These are phyloP conservation scores for Notodonta ziczac DNA, from an alignment of 2,888 invertebrate species.

Conservation along the genomic window DNA sequence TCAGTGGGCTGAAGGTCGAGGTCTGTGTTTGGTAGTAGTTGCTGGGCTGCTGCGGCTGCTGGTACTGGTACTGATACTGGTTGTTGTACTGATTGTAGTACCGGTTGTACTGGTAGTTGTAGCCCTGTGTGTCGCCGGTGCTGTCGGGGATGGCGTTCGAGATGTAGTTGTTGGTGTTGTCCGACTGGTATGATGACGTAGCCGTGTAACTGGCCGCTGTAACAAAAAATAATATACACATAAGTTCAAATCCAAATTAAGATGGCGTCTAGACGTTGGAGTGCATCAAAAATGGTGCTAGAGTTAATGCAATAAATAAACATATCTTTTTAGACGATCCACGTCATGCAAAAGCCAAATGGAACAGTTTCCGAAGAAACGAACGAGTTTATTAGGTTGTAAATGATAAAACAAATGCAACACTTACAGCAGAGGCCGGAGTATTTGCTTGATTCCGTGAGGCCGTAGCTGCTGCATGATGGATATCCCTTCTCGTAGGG, in stretches of 20 bases:
- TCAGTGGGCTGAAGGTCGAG: slow-evolving; percentile 74
- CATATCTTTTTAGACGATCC: slow-evolving; percentile 9
- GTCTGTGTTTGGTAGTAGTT: slow-evolving; percentile 63
- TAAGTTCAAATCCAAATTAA: slow-evolving; percentile 22
- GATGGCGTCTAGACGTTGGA: not conserved
- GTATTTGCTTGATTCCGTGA: slow-evolving; percentile 89
- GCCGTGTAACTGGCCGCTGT: slow-evolving; percentile 73
- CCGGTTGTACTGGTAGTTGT: slow-evolving; percentile 71
- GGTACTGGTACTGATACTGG: slow-evolving; percentile 68
- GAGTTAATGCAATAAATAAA: slow-evolving; percentile 17
- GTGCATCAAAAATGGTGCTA: slow-evolving; percentile 1
- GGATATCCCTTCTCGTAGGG: slow-evolving; percentile 91
- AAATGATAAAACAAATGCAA: slow-evolving; percentile 22
- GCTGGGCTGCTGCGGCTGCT: slow-evolving; percentile 46
- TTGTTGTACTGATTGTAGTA: slow-evolving; percentile 71
- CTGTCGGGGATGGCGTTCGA: slow-evolving; percentile 84
- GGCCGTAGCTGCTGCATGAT: slow-evolving; percentile 88
- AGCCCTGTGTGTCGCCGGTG: slow-evolving; percentile 68
- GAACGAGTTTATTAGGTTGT: not conserved
- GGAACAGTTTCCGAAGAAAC: not conserved
- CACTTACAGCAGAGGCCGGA: slow-evolving; percentile 91
- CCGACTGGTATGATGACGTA: slow-evolving; percentile 70
- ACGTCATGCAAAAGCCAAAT: not conserved
- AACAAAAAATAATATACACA: slow-evolving; percentile 45
- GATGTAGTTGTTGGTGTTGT: slow-evolving; percentile 78